Conservation (phyloP, 2,888 invertebrate genomes). For the Sturmia bella region DNA sequence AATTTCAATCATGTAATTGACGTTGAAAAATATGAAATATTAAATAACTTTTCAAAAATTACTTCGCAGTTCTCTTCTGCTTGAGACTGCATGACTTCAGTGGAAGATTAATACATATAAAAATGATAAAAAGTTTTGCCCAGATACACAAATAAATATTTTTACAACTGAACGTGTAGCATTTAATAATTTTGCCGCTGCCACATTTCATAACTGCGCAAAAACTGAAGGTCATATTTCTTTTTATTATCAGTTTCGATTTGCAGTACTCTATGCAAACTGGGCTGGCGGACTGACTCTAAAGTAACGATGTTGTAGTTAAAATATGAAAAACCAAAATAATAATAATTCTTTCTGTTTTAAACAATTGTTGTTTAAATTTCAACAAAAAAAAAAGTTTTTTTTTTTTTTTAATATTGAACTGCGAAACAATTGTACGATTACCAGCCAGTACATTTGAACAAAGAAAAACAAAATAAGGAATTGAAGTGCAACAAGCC, state of each 20-base stretch:
- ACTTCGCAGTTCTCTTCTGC: no score
- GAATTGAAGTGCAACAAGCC: slow-evolving; percentile 30
- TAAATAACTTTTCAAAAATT: no score
- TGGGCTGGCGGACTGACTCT: neutral
- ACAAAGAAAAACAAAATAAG: neutral
- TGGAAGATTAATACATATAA: neutral
- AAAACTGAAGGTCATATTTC: slow-evolving; percentile 65
- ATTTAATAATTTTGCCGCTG: slow-evolving; percentile 22
- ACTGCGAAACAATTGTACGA: slow-evolving; percentile 22
- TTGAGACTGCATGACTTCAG: neutral
- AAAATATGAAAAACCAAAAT: slow-evolving; percentile 35
- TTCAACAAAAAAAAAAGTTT: slow-evolving; percentile 10
- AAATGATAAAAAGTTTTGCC: neutral
- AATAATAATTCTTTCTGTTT: slow-evolving; percentile 28
- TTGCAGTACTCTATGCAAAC: neutral
- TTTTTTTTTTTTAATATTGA: slow-evolving; percentile 4
- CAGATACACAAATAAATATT: slow-evolving; percentile 8
- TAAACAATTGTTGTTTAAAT: slow-evolving; percentile 40
- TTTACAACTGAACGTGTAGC: slow-evolving; percentile 7
- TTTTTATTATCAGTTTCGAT: slow-evolving; percentile 22
- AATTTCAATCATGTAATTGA: neutral
- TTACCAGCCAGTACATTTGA: neutral
- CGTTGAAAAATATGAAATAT: neutral
- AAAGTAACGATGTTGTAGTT: slow-evolving; percentile 8
- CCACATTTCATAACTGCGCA: neutral